Base-by-base conservation (phyloP, 2,888 invertebrate species). In the Stenchaetothrips biformis region DNA sequence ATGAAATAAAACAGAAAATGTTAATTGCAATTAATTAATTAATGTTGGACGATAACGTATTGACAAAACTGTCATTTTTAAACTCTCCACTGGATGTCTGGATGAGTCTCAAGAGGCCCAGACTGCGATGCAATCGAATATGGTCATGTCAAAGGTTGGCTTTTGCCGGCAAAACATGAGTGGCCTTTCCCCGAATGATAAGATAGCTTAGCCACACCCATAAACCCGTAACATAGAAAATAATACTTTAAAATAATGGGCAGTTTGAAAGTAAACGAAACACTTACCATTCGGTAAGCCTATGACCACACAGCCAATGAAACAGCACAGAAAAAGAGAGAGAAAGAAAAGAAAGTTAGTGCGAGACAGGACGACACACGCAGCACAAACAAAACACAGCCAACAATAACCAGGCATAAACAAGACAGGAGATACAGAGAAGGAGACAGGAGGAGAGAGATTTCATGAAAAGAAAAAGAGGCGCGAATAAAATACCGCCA, bases 211-310 rank as follows among this genome's bases (percentile, higher is more conserved):
- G 37, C 37, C 37, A 37, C 2, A 37, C 37, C 37, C 37, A 37
- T 37, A 37, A 37, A 37, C 37, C 37, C 37, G 37, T 4, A 37
- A 37, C 37, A 37, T 1, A 37, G 37, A 37, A 4, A 4, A 37
- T 2, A 4, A 37, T 2, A 37, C 37, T 37, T 37, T 37, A 37
- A 11, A 80, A 79, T 25, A 21, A 78, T 80, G 1, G 25, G 80
- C 77, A 79, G 78, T 49, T 74, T 79, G 49, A 49, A 59, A 67
- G 79, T 81, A 78, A 79, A 79, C 80, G 83, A 82, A 84, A 83
- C 84, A 86, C 86, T 86, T 86, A 86, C 86, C 86, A 85, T 86
- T 86, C 86, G 85, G 85, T 86, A 86, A 85, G 86, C 85, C 86
- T 86, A 74, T 74, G 84, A 82, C 83, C 83, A 84, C 81, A 84